Conservation (phyloP, 2,113 vertebrate species). For the Onychorhynchus coronatus region DNA sequence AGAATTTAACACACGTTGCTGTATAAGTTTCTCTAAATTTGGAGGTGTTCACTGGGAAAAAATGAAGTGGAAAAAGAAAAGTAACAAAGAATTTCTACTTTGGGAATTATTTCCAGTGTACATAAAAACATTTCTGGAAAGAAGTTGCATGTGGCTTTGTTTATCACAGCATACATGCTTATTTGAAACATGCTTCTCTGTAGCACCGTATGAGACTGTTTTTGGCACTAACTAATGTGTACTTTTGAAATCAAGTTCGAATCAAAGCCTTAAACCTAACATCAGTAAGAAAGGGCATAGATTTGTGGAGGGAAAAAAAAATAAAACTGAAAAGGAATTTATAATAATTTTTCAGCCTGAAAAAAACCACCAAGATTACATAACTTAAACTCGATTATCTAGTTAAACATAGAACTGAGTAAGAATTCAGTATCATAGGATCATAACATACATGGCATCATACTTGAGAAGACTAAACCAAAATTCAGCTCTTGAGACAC, state of each 20-base stretch:
- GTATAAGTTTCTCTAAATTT: background rate
- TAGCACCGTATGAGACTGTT: background rate
- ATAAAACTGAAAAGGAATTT: background rate
- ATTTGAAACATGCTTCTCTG: background rate
- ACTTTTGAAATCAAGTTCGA: background rate
- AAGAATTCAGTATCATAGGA: background rate
- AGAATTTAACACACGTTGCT: background rate
- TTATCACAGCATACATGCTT: background rate
- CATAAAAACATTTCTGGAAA: background rate
- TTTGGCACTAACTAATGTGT: background rate
- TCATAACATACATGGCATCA: background rate
- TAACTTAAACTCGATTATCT: background rate
- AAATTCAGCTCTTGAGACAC: background rate
- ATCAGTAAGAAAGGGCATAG: background rate
- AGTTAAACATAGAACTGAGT: background rate
- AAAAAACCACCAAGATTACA: fast-evolving
- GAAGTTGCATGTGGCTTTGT: background rate
- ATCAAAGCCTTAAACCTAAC: background rate
- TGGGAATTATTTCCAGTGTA: background rate
- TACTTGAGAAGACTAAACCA: background rate
- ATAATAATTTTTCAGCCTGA: background rate
- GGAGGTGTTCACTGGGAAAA: background rate
- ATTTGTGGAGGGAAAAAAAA: background rate
- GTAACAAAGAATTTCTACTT: background rate
- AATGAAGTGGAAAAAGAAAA: background rate